Percentiles rank a stretch among this genome's conserved stretches.
phyloP scores from a whole-genome alignment of 1,140 invertebrate genomes.

The Diachasmimorpha longicaudata region DNA sequence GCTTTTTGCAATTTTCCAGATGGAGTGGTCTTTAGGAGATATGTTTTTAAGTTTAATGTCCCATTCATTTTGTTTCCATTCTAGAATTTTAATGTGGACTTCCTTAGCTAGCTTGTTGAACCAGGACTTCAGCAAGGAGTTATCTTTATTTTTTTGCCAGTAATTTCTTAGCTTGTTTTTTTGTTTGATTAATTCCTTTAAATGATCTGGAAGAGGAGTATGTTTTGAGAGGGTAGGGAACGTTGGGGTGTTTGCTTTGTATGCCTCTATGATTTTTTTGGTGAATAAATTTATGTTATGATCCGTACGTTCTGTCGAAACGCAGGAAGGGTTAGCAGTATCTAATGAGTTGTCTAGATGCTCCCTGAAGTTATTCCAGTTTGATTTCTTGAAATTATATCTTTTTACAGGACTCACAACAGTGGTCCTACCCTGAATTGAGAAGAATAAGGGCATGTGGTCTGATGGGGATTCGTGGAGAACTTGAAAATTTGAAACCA shows the following conservation, averaged over 20 bases:
- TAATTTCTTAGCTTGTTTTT: background rate
- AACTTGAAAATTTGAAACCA: background rate
- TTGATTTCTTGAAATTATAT: background rate
- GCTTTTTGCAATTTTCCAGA: background rate
- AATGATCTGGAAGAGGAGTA: background rate
- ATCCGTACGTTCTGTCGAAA: background rate
- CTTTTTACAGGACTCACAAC: background rate
- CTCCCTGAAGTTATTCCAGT: background rate
- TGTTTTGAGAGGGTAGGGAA: background rate
- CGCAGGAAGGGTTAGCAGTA: background rate
- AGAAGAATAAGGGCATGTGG: background rate
- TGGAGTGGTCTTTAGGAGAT: no score
- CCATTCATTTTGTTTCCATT: background rate
- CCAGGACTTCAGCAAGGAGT: background rate
- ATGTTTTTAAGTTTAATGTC: no score
- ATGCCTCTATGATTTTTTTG: no score
- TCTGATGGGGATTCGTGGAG: conserved; percentile 4
- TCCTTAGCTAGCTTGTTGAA: background rate
- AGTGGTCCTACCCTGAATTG: background rate
- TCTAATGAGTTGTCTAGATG: background rate
- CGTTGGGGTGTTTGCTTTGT: no score
- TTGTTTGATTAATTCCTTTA: no score
- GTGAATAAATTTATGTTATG: no score
- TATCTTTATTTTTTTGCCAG: no score
- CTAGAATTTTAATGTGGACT: background rate